Evolutionary conservation across 2,797 vertebrate genomes (phyloP).

Genomic region (Pipistrellus pipistrellus): DNA sequence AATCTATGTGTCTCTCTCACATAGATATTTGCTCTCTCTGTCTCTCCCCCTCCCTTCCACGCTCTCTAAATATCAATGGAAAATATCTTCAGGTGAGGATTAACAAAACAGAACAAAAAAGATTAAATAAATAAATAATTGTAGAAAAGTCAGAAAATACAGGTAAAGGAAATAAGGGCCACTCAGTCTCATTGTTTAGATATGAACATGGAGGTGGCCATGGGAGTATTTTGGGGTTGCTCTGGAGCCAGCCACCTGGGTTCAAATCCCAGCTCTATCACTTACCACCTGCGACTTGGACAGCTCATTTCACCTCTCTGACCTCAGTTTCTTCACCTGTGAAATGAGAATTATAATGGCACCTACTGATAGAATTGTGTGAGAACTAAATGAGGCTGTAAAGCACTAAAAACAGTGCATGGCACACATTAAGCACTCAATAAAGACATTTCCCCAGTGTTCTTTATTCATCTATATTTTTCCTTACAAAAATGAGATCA

Average conservation of each 20-base stretch:
- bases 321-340: constrained; percentile 20
- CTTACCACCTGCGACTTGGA: neutral
- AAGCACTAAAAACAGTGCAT: neutral
- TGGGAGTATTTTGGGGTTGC: neutral
- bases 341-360: neutral
- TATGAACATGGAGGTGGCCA: neutral
- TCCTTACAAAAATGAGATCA: neutral
- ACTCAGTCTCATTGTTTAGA: neutral
- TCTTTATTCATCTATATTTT: neutral
- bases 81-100: neutral
- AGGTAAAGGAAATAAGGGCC: neutral
- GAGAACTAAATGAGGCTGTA: neutral
- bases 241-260: neutral
- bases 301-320: neutral
- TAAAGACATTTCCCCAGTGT: neutral
- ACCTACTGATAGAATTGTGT: neutral
- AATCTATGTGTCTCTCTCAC: neutral
- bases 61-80: neutral
- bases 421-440: neutral
- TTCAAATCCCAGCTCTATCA: neutral
- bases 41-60: neutral
- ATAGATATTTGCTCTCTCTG: neutral
- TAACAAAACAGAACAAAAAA: neutral
- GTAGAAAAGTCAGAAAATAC: constrained; percentile 18
- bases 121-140: neutral